These are phyloP conservation scores for Streptopelia turtur DNA, from an alignment of 2,797 vertebrate genomes.

Conservation along the genomic window DNA sequence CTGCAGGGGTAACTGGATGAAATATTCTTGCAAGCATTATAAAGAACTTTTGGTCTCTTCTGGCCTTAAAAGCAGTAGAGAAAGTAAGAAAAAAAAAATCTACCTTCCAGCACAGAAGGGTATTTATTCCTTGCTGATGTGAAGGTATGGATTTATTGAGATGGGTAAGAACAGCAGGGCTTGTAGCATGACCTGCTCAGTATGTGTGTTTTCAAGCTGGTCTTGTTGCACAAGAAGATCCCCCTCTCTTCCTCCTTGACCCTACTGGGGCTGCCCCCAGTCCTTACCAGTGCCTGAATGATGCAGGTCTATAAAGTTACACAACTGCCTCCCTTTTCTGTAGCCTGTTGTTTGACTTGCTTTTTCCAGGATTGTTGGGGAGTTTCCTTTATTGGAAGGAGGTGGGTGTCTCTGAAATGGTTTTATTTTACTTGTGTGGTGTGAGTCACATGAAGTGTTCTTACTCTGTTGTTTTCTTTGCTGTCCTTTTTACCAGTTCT, in stretches of 20 bases:
- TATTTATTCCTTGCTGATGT: background rate
- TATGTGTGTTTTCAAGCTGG: background rate
- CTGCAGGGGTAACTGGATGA: background rate
- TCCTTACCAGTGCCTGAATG: background rate
- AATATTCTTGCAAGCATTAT: background rate
- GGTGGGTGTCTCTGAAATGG: conserved; percentile 36
- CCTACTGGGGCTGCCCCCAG: background rate
- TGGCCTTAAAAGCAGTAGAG: background rate
- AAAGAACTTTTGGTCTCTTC: background rate
- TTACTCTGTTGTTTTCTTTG: conserved; percentile 36
- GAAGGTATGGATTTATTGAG: background rate
- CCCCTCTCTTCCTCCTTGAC: background rate
- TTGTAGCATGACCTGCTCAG: background rate
- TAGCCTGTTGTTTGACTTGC: background rate
- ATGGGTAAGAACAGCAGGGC: background rate
- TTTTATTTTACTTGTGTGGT: conserved; percentile 27
- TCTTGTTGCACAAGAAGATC: background rate
- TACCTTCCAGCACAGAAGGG: background rate
- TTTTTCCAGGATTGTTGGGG: background rate
- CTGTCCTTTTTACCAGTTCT: background rate
- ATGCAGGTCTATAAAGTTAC: background rate
- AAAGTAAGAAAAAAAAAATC: background rate
- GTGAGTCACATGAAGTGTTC: conserved; percentile 49
- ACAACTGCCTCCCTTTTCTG: background rate
- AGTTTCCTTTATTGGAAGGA: conserved; percentile 59